phyloP scores from a whole-genome alignment of 2,888 invertebrate genomes.

The Ametastegia equiseti region DNA sequence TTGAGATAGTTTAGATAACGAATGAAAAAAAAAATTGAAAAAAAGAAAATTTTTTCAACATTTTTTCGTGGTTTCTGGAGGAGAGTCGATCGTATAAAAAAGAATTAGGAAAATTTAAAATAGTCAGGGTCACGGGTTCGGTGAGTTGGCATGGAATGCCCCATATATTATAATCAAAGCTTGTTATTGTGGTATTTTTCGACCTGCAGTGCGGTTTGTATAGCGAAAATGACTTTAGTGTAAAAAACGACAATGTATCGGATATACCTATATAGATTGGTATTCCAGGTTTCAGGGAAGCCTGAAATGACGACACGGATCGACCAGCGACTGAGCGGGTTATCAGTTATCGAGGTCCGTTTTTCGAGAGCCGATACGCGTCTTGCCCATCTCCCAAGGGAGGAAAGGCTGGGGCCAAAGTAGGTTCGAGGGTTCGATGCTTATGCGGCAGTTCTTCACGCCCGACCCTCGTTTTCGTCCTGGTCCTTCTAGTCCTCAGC shows the following conservation, averaged over 20 bases:
- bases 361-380: conserved; percentile 28
- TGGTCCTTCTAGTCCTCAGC: conserved; percentile 11
- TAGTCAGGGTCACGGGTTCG: too few relatives aligned
- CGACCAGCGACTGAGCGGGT: not conserved
- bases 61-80: too few relatives aligned
- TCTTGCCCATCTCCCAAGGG: not conserved
- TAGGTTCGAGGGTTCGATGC: conserved; percentile 59
- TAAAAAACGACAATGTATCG: not conserved
- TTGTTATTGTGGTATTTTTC: too few relatives aligned
- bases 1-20: too few relatives aligned
- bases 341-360: conserved; percentile 42
- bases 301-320: not conserved
- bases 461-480: conserved; percentile 19
- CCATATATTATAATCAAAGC: too few relatives aligned
- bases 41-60: too few relatives aligned
- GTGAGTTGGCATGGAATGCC: too few relatives aligned
- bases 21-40: too few relatives aligned
- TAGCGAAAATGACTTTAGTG: too few relatives aligned
- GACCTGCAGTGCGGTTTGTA: too few relatives aligned
- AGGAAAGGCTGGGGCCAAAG: not conserved
- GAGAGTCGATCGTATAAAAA: too few relatives aligned
- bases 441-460: conserved; percentile 57
- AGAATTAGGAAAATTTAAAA: too few relatives aligned
- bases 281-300: not conserved
- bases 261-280: not conserved